These are phyloP conservation scores for Ceratosolen solmsi DNA, from an alignment of 1,140 invertebrate species.

Conservation along the genomic window DNA sequence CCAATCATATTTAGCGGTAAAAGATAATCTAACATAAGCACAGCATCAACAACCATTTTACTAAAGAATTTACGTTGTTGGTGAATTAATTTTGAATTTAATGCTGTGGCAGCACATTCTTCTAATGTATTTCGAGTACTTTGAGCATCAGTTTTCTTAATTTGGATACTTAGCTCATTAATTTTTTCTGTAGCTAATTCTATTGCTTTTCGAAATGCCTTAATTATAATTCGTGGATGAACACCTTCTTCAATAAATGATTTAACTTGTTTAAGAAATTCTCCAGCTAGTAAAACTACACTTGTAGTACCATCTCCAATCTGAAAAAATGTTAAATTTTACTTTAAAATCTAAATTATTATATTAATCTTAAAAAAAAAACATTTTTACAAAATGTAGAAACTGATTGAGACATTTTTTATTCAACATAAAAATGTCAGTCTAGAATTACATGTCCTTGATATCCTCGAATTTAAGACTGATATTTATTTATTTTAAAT, in stretches of 20 bases:
- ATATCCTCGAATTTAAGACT: constrained; percentile 55
- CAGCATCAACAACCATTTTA: constrained; percentile 98
- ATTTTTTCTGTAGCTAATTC: constrained; percentile 89
- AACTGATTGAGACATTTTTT: constrained; percentile 62
- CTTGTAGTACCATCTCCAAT: constrained; percentile 99
- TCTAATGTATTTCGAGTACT: constrained; percentile 86
- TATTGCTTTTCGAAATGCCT: constrained; percentile 87
- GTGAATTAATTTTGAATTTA: constrained; percentile 97
- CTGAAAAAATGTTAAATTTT: constrained; percentile 71
- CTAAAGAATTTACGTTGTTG: constrained; percentile 97
- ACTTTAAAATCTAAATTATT: neutral
- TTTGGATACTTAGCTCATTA: constrained; percentile 88
- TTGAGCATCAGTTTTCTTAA: constrained; percentile 76
- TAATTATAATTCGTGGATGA: constrained; percentile 94
- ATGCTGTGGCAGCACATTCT: constrained; percentile 96
- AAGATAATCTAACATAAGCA: constrained; percentile 92
- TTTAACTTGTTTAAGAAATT: constrained; percentile 96
- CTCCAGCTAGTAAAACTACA: constrained; percentile 95
- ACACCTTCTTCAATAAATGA: constrained; percentile 97
- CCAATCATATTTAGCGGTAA: constrained; percentile 99
- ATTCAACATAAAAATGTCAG: constrained; percentile 59
- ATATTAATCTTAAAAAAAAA: too few species aligned
- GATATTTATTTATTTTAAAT: constrained; percentile 41
- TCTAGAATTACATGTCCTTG: constrained; percentile 59
- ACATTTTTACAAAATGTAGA: constrained; percentile 51